Percentiles rank a stretch among this genome's conserved stretches.
phyloP scores from a whole-genome alignment of 2,113 vertebrate species.

The Gnathonemus echidnorhynchus region DNA sequence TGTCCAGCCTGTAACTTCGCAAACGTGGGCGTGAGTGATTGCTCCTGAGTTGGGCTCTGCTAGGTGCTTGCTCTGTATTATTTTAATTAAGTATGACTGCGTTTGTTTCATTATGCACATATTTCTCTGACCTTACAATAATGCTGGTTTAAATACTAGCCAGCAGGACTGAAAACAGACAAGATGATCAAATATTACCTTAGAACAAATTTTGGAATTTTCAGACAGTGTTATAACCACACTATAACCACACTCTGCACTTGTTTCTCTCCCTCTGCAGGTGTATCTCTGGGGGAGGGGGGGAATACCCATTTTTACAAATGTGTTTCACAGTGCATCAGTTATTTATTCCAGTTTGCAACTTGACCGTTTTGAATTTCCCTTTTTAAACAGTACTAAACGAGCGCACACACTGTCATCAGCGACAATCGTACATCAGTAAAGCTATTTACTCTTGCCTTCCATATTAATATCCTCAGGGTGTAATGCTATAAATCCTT shows the following conservation, averaged over 20 bases:
- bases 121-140: background rate
- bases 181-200: background rate
- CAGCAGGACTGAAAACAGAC: background rate
- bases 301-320: background rate
- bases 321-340: background rate
- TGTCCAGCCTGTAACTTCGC: background rate
- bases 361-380: background rate
- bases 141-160: background rate
- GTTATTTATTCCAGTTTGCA: background rate
- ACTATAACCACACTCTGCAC: background rate
- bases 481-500: background rate
- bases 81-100: background rate
- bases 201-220: background rate
- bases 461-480: background rate
- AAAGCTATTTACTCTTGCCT: background rate
- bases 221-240: background rate
- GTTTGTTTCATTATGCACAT: background rate
- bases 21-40: constrained; percentile 16
- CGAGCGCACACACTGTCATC: background rate
- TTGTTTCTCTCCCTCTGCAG: background rate
- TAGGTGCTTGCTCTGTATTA: background rate
- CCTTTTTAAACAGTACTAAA: background rate
- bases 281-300: background rate
- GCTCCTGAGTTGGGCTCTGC: background rate
- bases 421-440: background rate